A percentile compares a stretch with the other conserved stretches of the same genome.
phyloP scores from a whole-genome alignment of 2,888 invertebrate genomes.

The Melipona bicolor region DNA sequence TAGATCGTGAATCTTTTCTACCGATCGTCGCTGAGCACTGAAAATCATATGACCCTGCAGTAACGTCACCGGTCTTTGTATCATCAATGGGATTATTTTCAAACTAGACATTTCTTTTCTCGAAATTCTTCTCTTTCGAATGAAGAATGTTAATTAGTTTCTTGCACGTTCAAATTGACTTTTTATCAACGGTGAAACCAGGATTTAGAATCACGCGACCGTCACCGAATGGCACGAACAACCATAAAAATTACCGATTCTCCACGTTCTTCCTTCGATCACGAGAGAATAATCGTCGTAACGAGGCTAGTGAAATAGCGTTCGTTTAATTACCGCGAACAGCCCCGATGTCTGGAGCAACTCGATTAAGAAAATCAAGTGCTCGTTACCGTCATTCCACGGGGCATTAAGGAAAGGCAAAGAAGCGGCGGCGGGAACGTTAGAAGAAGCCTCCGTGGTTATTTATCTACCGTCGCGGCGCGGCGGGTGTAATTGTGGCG shows the following conservation, averaged over 20 bases:
- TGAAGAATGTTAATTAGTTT: no score
- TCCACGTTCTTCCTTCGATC: neutral
- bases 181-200: no score
- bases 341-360: neutral
- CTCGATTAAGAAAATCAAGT: constrained; percentile 34
- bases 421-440: neutral
- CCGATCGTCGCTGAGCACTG: no score
- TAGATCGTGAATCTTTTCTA: no score
- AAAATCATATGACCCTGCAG: no score
- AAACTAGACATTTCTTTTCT: no score
- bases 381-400: constrained; percentile 18
- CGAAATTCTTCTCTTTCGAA: no score
- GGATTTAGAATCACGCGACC: no score
- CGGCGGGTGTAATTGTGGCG: neutral
- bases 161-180: no score
- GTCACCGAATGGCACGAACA: no score
- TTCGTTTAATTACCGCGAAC: constrained; percentile 13
- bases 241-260: neutral
- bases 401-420: neutral
- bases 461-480: constrained; percentile 14
- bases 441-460: neutral
- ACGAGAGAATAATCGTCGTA: neutral
- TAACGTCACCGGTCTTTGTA: no score
- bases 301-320: neutral
- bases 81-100: no score